Percentiles rank a stretch among this genome's conserved stretches.
Conservation (phyloP, 2,113 vertebrate genomes). For the Chaetorhynchus papuensis region DNA sequence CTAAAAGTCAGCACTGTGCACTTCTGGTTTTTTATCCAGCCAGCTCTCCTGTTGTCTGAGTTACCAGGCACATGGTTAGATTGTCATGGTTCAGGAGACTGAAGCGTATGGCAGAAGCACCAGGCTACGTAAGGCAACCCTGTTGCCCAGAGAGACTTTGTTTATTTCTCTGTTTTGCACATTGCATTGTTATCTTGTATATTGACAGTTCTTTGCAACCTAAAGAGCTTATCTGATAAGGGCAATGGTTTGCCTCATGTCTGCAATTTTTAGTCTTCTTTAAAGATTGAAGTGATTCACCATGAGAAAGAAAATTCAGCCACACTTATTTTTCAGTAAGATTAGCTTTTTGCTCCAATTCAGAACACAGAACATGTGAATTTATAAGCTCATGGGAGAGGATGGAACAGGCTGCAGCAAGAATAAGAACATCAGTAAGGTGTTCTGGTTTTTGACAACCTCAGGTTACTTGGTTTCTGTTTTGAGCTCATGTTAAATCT, state of each 20-base stretch:
- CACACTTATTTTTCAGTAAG: background rate
- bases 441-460: background rate
- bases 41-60: background rate
- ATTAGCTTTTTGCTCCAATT: background rate
- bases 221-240: background rate
- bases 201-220: background rate
- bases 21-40: background rate
- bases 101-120: background rate
- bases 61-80: background rate
- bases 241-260: background rate
- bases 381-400: background rate
- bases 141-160: background rate
- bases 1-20: background rate
- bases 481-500: background rate
- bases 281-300: background rate
- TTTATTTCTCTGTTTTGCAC: background rate
- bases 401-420: background rate
- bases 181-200: background rate
- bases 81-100: background rate
- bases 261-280: background rate
- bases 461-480: background rate
- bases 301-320: background rate
- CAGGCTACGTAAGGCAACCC: background rate
- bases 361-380: accelerated
- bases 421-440: background rate